Evolutionary conservation across 1,140 invertebrate genomes (phyloP), one percentile per base, ranked within the genome.

Genomic region (Eupristina koningsbergeri): DNA sequence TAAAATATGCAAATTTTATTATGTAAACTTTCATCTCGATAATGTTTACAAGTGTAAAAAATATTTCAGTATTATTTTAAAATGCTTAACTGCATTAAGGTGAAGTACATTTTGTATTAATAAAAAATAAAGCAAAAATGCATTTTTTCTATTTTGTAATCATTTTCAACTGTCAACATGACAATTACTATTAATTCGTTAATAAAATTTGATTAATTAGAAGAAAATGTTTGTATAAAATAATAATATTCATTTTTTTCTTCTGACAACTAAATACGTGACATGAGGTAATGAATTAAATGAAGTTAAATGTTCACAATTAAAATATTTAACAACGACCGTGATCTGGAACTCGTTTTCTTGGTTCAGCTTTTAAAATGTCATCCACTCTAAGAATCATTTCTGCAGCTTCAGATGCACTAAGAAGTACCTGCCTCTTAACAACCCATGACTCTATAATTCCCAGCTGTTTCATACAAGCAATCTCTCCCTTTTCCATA

Each of bases 381-480:
- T 99, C 96, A 91, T 99, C 99, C 3, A 99, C 99, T 67, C 99
- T 95, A 15, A 99, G 93, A 89, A 99, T 99, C 97, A 99, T 98
- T 93, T 99, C 99, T 0, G 99, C 98, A 7, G 99, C 99, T 93
- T 99, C 99, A 0, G 98, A 93, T 9, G 98, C 99, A 61, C 98
- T 98, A 80, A 98, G 87, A 61, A 99, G 92, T 17, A 99, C 97
- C 92, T 99, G 98, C 41, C 97, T 93, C 91, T 99, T 99, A 0
- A 99, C 98, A 29, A 97, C 97, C 93, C 96, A 99, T 0, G 98
- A 99, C 93, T 99, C 99, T 0, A 98, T 98, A 85, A 99, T 96
- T 34, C 98, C 98, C 53, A 99, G 92, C 31, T 94, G 93, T 81
- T 95, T 95, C 95, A 99, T 98, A 93, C 98, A 97, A 19, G 94